phyloP scores from a whole-genome alignment of 1,140 invertebrate species.

The Pteromalus puparum region DNA sequence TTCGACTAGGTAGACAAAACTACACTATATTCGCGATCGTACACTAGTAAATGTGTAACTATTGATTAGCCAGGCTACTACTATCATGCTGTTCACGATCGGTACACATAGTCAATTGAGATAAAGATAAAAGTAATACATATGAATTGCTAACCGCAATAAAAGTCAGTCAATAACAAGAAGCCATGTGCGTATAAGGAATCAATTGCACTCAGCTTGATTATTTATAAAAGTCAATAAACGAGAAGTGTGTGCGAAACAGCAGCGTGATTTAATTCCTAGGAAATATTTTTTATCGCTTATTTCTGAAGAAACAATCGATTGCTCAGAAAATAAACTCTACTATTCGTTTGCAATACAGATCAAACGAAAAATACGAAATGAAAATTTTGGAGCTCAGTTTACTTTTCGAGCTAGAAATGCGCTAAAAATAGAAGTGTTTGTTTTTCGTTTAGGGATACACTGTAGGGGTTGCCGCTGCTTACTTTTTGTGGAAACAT shows the following conservation, averaged over 20 bases:
- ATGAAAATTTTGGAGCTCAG: background rate
- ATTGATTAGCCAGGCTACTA: background rate
- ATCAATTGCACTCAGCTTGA: background rate
- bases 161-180: background rate
- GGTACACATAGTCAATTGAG: background rate
- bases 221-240: background rate
- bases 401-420: background rate
- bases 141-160: background rate
- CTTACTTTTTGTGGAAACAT: background rate
- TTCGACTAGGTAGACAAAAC: no score
- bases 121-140: background rate
- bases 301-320: no score
- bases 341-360: no score
- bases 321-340: no score
- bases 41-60: background rate
- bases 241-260: no score
- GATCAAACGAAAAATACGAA: background rate
- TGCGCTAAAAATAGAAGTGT: background rate
- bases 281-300: no score
- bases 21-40: no score
- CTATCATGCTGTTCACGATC: background rate
- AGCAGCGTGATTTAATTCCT: no score
- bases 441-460: background rate
- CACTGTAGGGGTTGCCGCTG: background rate
- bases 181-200: background rate